Evolutionary conservation across 2,113 vertebrate genomes (phyloP).

Genomic region (Chloebia gouldiae): DNA sequence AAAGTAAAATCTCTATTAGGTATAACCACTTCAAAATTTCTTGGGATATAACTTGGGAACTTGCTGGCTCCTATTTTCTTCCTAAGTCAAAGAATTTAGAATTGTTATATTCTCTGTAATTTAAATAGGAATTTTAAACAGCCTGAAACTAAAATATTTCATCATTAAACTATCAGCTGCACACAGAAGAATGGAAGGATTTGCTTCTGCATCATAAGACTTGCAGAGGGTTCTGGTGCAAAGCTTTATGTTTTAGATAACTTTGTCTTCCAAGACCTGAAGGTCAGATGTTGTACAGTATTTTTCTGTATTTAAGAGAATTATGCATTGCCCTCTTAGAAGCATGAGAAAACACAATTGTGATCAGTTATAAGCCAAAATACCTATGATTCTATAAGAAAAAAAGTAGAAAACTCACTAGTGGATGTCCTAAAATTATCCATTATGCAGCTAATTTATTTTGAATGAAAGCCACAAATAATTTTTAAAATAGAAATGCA

Average conservation of each 20-base stretch:
- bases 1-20: not conserved
- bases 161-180: not conserved
- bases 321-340: not conserved
- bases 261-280: not conserved
- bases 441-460: not conserved
- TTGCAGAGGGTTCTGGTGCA: not conserved
- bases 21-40: not conserved
- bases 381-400: not conserved
- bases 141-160: not conserved
- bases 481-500: not conserved
- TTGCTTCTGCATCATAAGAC: not conserved
- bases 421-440: not conserved
- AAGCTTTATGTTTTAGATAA: not conserved
- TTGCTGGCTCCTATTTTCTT: not conserved
- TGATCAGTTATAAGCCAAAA: not conserved
- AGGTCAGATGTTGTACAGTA: not conserved
- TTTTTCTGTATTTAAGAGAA: not conserved
- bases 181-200: not conserved
- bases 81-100: not conserved
- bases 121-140: conserved; percentile 10
- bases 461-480: not conserved
- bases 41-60: not conserved
- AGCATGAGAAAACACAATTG: not conserved
- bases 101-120: not conserved
- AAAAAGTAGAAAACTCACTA: not conserved